phyloP scores from a whole-genome alignment of 2,797 vertebrate species.

The Sarcoramphus papa region DNA sequence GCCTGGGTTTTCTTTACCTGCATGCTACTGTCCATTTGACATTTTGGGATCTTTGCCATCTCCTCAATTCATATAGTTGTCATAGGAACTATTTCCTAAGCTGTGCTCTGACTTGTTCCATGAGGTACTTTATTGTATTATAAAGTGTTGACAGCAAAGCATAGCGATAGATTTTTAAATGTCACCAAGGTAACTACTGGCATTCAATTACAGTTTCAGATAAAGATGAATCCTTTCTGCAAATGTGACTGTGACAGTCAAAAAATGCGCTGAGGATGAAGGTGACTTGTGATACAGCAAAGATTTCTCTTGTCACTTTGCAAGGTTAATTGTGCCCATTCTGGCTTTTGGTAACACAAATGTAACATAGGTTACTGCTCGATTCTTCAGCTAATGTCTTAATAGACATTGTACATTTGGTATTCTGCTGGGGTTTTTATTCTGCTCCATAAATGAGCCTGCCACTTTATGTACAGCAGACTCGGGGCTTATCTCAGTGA shows the following conservation, averaged over 20 bases:
- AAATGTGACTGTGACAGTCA: slow-evolving; percentile 47
- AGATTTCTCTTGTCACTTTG: neutral
- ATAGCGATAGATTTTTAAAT: slow-evolving; percentile 58
- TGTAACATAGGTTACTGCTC: neutral
- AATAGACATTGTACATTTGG: neutral
- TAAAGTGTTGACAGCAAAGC: slow-evolving; percentile 65
- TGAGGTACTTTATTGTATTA: slow-evolving; percentile 60
- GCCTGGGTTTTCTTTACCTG: neutral
- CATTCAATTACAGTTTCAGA: slow-evolving; percentile 66
- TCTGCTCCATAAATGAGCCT: neutral
- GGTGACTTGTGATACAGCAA: slow-evolving; percentile 3
- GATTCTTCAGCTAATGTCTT: neutral
- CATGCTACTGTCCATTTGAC: neutral
- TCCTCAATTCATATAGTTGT: slow-evolving; percentile 64
- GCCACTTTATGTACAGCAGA: neutral
- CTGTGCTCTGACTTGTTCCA: slow-evolving; percentile 68
- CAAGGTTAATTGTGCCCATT: neutral
- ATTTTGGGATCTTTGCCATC: slow-evolving; percentile 38
- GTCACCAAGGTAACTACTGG: slow-evolving; percentile 71
- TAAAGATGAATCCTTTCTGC: slow-evolving; percentile 65
- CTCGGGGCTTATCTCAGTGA: neutral
- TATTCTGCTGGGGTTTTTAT: neutral
- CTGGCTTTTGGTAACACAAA: neutral
- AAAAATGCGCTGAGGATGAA: neutral
- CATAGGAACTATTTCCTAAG: slow-evolving; percentile 75